These are phyloP conservation scores for Chrysomela aeneicollis DNA, from an alignment of 2,888 invertebrate genomes.

Conservation along the genomic window DNA sequence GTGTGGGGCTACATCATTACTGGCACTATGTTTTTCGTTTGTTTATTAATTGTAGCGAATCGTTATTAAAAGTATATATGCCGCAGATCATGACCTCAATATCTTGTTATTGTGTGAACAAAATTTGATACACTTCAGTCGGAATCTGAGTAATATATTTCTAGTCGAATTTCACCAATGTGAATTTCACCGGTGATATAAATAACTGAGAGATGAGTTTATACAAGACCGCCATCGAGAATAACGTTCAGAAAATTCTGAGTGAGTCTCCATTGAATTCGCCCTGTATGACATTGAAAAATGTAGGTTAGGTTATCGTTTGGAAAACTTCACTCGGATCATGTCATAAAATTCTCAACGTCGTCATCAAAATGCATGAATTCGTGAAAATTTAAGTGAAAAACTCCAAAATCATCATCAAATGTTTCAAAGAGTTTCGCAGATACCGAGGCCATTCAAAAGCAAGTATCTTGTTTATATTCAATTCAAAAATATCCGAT, in stretches of 20 bases:
- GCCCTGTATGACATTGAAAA: not conserved
- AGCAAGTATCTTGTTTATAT: conserved; percentile 13
- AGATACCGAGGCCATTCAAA: conserved; percentile 19
- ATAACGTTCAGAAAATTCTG: conserved; percentile 53
- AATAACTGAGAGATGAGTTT: conserved; percentile 52
- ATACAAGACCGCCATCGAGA: conserved; percentile 56
- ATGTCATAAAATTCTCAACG: not conserved
- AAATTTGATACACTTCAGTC: conserved; percentile 17
- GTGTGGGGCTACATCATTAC: too few species aligned
- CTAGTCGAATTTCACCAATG: not conserved
- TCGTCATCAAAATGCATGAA: not conserved
- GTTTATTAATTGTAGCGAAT: not conserved
- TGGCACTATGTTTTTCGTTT: too few species aligned
- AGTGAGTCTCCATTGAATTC: conserved; percentile 47
- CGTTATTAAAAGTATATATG: not conserved
- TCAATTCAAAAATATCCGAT: not conserved
- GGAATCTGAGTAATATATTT: not conserved
- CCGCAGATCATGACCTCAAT: conserved; percentile 40
- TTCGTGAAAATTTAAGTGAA: conserved; percentile 9
- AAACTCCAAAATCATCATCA: conserved; percentile 7
- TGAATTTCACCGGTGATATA: not conserved
- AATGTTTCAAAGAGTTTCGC: conserved; percentile 13
- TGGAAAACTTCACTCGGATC: not conserved
- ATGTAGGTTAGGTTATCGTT: not conserved
- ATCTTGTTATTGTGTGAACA: conserved; percentile 18